Evolutionary conservation across 2,797 vertebrate species (phyloP).

Genomic region (Aphelocoma californica): DNA sequence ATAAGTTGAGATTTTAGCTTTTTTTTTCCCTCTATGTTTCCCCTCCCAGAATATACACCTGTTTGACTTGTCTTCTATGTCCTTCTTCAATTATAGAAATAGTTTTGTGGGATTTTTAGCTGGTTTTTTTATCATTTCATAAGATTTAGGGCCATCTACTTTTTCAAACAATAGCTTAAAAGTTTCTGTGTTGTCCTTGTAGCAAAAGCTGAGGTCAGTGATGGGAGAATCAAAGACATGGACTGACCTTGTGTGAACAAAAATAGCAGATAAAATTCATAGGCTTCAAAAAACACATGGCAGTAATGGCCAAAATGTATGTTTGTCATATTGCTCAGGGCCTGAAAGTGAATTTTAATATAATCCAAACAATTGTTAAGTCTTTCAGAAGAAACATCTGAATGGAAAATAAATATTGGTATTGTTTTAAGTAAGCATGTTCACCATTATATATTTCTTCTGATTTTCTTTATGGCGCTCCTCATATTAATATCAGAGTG

Average conservation of each 20-base stretch:
- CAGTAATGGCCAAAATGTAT: neutral
- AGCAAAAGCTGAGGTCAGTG: neutral
- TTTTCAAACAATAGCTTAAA: neutral
- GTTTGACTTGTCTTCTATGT: neutral
- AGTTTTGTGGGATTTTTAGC: neutral
- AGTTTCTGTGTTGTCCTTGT: neutral
- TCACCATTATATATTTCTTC: neutral
- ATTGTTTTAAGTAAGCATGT: neutral
- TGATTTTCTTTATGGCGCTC: neutral
- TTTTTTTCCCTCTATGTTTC: fast-evolving
- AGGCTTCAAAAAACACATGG: neutral
- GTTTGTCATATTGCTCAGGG: neutral
- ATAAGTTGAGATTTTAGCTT: neutral
- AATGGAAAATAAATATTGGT: neutral
- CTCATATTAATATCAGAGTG: neutral
- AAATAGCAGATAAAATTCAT: neutral
- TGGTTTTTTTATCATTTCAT: neutral
- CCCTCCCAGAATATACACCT: neutral
- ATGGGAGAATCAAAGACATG: neutral
- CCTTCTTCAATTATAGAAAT: neutral
- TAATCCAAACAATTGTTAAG: neutral
- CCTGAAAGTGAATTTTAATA: neutral
- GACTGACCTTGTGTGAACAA: neutral
- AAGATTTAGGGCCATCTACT: neutral
- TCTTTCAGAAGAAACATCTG: neutral